phyloP scores from a whole-genome alignment of 2,888 invertebrate genomes.

The Nephrotoma flavescens region DNA sequence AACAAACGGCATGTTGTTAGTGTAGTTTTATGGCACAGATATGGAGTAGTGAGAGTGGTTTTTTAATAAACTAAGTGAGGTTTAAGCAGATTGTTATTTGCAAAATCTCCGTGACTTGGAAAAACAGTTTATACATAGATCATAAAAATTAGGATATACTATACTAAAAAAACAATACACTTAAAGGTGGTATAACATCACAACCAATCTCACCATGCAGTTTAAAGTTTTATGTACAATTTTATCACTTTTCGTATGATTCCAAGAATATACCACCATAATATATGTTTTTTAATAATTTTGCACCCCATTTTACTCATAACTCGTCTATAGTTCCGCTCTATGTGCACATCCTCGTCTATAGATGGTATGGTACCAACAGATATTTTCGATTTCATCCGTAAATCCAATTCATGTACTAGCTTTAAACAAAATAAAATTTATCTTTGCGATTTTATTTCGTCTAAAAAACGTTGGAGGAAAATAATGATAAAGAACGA shows the following conservation, averaged over 20 bases:
- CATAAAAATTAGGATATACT: too few relatives aligned
- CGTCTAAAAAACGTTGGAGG: background rate
- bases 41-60: too few relatives aligned
- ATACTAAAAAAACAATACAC: too few relatives aligned
- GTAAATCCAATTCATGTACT: background rate
- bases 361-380: background rate
- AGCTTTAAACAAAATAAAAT: background rate
- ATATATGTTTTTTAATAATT: background rate
- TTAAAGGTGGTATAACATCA: too few relatives aligned
- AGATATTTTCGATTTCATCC: background rate
- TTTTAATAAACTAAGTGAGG: too few relatives aligned
- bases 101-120: too few relatives aligned
- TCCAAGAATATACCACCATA: background rate
- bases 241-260: background rate
- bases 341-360: background rate
- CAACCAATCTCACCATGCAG: too few relatives aligned
- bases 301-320: background rate
- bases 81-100: too few relatives aligned
- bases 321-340: background rate
- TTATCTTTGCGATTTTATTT: background rate
- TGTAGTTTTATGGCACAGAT: too few relatives aligned
- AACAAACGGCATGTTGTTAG: too few relatives aligned
- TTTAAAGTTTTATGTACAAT: background rate
- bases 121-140: too few relatives aligned
- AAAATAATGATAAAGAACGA: background rate